A percentile compares a stretch with the other conserved stretches of the same genome.
Evolutionary conservation across 2,113 vertebrate species (phyloP).

Genomic region (Archocentrus centrarchus): DNA sequence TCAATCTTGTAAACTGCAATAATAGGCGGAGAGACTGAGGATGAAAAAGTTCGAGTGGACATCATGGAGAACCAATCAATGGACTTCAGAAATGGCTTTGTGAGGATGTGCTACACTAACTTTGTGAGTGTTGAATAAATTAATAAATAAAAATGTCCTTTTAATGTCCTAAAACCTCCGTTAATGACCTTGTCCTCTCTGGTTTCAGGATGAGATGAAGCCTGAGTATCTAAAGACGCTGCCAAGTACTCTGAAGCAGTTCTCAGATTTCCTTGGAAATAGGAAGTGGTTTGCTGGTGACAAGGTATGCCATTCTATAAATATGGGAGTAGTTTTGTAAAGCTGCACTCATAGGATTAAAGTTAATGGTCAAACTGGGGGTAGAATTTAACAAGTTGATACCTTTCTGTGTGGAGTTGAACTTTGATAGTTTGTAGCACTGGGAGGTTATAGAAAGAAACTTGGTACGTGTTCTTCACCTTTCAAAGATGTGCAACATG

Average conservation of each 20-base stretch:
- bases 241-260: slow-evolving; percentile 80
- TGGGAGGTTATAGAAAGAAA: too few relatives aligned
- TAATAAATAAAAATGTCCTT: neutral
- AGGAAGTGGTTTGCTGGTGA: slow-evolving; percentile 89
- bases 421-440: too few relatives aligned
- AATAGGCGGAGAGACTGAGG: slow-evolving; percentile 87
- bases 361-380: neutral
- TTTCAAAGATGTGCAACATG: too few relatives aligned
- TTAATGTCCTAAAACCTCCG: neutral
- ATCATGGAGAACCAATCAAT: slow-evolving; percentile 90
- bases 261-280: slow-evolving; percentile 86
- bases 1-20: neutral
- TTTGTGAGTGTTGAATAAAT: slow-evolving; percentile 81
- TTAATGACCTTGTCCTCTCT: neutral
- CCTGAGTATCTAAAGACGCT: slow-evolving; percentile 81
- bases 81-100: slow-evolving; percentile 91
- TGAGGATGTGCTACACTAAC: slow-evolving; percentile 85
- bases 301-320: slow-evolving; percentile 77
- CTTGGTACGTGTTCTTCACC: too few relatives aligned
- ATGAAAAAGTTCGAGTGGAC: slow-evolving; percentile 86
- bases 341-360: neutral
- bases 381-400: neutral
- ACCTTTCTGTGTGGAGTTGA: too few relatives aligned
- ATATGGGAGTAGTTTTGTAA: neutral
- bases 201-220: slow-evolving; percentile 83